These are phyloP conservation scores for Vulpes ferrilata DNA, from an alignment of 2,113 vertebrate genomes.

Conservation along the genomic window DNA sequence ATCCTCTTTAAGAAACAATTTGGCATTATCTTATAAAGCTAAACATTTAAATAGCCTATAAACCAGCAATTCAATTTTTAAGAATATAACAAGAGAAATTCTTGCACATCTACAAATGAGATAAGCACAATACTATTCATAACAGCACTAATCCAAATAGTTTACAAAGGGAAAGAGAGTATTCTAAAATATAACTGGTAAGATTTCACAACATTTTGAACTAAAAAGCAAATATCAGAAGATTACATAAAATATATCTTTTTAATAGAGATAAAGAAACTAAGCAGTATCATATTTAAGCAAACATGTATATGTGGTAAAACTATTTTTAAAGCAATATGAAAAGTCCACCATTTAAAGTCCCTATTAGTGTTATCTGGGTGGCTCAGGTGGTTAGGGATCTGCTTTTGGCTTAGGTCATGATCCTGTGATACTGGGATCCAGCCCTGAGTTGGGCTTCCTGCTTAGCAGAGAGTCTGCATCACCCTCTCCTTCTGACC, in stretches of 20 bases:
- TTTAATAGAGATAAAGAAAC: neutral
- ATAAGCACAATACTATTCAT: neutral
- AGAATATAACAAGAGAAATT: neutral
- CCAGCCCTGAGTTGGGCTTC: neutral
- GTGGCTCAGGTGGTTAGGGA: neutral
- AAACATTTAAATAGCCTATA: neutral
- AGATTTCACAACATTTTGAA: constrained; percentile 22
- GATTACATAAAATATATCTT: neutral
- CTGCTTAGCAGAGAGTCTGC: neutral
- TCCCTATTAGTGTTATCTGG: neutral
- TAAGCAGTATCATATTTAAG: neutral
- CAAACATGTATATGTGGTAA: neutral
- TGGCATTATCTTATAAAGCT: neutral
- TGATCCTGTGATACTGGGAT: neutral
- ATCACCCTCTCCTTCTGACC: neutral
- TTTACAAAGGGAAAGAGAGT: neutral
- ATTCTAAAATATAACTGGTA: neutral
- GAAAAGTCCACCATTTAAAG: neutral
- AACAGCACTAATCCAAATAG: neutral
- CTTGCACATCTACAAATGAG: neutral
- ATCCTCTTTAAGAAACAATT: neutral
- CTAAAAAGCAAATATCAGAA: constrained; percentile 2
- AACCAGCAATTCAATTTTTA: neutral
- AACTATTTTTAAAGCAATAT: neutral
- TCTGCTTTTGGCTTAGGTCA: neutral